Percentiles rank a stretch among this genome's conserved stretches.
Evolutionary conservation across 2,888 invertebrate genomes (phyloP).

Genomic region (Cheilosia vulpina): DNA sequence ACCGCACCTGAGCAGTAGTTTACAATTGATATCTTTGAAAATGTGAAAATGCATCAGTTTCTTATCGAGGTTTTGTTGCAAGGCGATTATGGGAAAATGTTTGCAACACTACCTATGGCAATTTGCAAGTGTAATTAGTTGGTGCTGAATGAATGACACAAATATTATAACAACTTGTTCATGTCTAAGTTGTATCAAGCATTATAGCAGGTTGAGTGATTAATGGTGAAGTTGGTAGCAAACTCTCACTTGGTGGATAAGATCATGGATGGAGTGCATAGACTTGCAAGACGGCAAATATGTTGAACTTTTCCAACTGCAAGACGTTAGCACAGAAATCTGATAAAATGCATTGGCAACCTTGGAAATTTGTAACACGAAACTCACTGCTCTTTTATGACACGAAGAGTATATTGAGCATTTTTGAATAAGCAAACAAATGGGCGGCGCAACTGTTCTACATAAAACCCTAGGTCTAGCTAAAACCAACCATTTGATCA

Average conservation of each 20-base stretch:
- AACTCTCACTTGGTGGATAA: conserved; percentile 29
- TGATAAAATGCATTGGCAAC: background rate
- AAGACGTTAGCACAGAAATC: too few relatives aligned
- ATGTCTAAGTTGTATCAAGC: conserved; percentile 48
- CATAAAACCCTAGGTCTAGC: too few relatives aligned
- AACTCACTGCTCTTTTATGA: too few relatives aligned
- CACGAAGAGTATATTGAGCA: too few relatives aligned
- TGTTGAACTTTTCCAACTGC: too few relatives aligned
- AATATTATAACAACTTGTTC: conserved; percentile 41
- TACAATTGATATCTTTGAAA: conserved; percentile 5
- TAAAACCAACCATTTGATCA: too few relatives aligned
- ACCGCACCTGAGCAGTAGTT: background rate
- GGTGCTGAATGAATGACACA: conserved; percentile 45
- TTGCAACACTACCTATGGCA: background rate
- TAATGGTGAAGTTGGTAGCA: background rate
- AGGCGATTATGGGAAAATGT: conserved; percentile 23
- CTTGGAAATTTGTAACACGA: too few relatives aligned
- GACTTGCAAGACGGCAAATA: too few relatives aligned
- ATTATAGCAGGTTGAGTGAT: conserved; percentile 25
- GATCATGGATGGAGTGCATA: conserved; percentile 10
- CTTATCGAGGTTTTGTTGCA: background rate
- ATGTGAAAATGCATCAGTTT: conserved; percentile 8
- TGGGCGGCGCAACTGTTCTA: too few relatives aligned
- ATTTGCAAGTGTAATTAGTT: conserved; percentile 62
- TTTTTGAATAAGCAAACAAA: too few relatives aligned